phyloP scores from a whole-genome alignment of 2,888 invertebrate genomes.

The Dynastes maya region DNA sequence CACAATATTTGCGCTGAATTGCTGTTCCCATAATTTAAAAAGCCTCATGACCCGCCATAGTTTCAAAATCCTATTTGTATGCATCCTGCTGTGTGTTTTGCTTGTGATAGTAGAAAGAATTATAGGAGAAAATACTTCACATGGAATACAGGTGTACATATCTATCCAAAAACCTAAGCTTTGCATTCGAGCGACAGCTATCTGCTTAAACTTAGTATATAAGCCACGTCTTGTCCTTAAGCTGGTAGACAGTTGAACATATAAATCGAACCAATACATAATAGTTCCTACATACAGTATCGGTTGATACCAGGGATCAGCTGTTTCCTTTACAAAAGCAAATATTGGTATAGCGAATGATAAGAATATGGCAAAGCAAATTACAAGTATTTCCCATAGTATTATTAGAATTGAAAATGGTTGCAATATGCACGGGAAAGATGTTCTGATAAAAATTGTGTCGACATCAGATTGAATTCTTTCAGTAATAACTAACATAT shows the following conservation, averaged over 20 bases:
- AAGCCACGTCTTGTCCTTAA: conserved; percentile 49
- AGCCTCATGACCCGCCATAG: conserved; percentile 49
- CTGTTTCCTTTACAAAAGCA: conserved; percentile 11
- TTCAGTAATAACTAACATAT: conserved; percentile 55
- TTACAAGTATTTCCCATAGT: conserved; percentile 53
- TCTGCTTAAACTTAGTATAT: conserved; percentile 46
- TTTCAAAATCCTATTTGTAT: conserved; percentile 54
- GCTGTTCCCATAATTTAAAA: conserved; percentile 47
- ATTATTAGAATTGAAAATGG: conserved; percentile 50
- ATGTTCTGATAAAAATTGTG: conserved; percentile 52
- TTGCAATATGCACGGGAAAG: conserved; percentile 55
- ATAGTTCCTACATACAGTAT: conserved; percentile 32
- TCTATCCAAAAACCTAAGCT: conserved; percentile 50
- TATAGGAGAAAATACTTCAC: conserved; percentile 53
- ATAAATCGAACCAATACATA: conserved; percentile 51
- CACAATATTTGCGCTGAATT: conserved; percentile 43
- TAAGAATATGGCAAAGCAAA: conserved; percentile 44
- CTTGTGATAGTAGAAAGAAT: conserved; percentile 35
- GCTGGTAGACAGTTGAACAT: conserved; percentile 53
- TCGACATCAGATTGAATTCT: conserved; percentile 53
- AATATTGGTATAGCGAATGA: conserved; percentile 34
- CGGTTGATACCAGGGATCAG: conserved; percentile 34
- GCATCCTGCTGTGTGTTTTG: conserved; percentile 44
- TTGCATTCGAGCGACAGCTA: conserved; percentile 50
- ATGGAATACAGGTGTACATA: conserved; percentile 52